phyloP scores from a whole-genome alignment of 2,113 vertebrate species.

The Ammodytes marinus region DNA sequence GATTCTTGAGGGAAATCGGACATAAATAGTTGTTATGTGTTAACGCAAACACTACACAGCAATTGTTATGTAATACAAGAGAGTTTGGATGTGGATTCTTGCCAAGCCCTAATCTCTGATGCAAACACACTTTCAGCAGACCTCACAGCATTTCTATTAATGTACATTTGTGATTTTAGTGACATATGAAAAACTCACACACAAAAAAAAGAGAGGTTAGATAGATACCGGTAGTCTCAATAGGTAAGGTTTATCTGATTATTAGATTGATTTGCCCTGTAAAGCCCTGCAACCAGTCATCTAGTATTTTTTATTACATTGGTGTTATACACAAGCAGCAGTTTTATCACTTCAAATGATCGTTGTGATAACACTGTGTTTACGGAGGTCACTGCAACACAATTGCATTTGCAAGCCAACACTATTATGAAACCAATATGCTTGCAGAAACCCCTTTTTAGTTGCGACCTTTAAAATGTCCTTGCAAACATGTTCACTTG shows the following conservation, averaged over 20 bases:
- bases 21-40: not conserved
- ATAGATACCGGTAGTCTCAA: not conserved
- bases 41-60: not conserved
- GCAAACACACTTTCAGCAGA: not conserved
- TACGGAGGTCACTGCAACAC: slow-evolving; percentile 5
- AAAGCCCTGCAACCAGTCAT: not conserved
- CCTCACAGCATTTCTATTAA: not conserved
- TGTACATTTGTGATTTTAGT: not conserved
- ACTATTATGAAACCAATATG: slow-evolving; percentile 53
- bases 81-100: not conserved
- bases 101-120: not conserved
- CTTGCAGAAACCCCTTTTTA: slow-evolving; percentile 40
- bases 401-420: slow-evolving; percentile 22
- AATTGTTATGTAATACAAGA: not conserved
- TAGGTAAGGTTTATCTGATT: not conserved
- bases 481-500: slow-evolving; percentile 22
- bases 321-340: not conserved
- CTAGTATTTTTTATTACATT: not conserved
- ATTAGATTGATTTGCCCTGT: not conserved
- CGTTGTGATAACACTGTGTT: slow-evolving; percentile 33
- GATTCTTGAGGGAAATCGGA: not conserved
- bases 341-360: slow-evolving; percentile 35
- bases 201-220: not conserved
- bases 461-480: slow-evolving; percentile 56
- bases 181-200: not conserved